phyloP scores from a whole-genome alignment of 2,113 vertebrate species.

The Hemichromis elongatus region DNA sequence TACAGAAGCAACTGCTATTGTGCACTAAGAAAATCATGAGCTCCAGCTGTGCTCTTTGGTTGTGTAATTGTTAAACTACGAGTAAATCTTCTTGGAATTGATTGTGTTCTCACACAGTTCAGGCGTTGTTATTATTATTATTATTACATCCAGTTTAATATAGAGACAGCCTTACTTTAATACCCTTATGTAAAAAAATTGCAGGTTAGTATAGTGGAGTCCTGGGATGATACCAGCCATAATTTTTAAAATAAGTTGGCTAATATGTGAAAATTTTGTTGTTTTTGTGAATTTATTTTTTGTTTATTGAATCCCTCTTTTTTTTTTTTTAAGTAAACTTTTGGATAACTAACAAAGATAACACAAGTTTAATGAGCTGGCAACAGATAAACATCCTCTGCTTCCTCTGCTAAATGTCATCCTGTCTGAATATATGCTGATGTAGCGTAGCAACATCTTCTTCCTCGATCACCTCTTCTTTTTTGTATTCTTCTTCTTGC shows the following conservation, averaged over 20 bases:
- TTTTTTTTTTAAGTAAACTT: not conserved
- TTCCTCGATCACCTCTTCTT: not conserved
- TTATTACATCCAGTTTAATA: not conserved
- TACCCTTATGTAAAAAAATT: not conserved
- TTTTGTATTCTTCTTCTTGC: not conserved
- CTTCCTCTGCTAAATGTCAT: not conserved
- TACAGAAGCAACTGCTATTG: not conserved
- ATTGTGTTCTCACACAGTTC: not conserved
- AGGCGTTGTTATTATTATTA: not conserved
- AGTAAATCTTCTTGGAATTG: not conserved
- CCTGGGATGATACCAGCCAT: not conserved
- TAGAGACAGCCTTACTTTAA: not conserved
- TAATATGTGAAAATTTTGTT: not conserved
- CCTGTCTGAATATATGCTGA: not conserved
- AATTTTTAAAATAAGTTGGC: not conserved
- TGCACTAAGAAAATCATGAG: not conserved
- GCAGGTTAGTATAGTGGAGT: not conserved
- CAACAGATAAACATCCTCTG: not conserved
- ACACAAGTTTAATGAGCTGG: not conserved
- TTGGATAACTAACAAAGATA: not conserved
- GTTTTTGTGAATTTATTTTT: not conserved
- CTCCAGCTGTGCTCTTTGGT: not conserved
- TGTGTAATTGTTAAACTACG: not conserved
- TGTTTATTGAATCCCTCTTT: not conserved
- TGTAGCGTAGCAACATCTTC: not conserved